These are phyloP conservation scores for Xenopus petersii DNA, from an alignment of 2,797 vertebrate genomes.

Conservation along the genomic window DNA sequence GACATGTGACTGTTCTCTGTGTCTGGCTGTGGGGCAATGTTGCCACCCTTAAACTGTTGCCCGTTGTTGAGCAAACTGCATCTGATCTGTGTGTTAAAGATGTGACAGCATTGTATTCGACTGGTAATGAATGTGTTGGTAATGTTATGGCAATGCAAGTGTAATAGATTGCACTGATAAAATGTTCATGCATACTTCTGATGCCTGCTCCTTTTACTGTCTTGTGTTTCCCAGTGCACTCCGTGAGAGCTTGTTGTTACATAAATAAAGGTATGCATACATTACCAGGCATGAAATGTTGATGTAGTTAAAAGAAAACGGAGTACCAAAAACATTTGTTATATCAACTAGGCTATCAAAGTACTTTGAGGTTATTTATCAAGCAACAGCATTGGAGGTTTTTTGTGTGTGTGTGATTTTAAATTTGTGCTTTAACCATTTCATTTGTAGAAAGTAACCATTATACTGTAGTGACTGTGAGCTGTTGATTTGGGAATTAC, in stretches of 20 bases:
- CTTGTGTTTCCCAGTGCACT: background rate
- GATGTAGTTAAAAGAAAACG: background rate
- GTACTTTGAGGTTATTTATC: background rate
- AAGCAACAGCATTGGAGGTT: too few species aligned
- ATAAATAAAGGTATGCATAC: constrained; percentile 15
- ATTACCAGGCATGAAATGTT: constrained; percentile 10
- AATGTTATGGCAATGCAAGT: background rate
- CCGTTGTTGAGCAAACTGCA: constrained; percentile 4
- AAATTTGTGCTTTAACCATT: too few species aligned
- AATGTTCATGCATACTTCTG: background rate
- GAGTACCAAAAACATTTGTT: background rate
- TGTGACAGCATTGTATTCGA: constrained; percentile 4
- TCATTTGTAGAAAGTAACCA: too few species aligned
- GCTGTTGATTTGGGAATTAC: too few species aligned
- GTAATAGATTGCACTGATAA: constrained; percentile 15
- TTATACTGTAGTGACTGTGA: too few species aligned
- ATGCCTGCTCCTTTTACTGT: background rate
- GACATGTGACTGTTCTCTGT: constrained; percentile 51
- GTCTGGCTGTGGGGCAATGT: constrained; percentile 31
- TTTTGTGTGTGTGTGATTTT: too few species aligned
- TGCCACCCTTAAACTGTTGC: constrained; percentile 22
- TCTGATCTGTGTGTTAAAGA: background rate
- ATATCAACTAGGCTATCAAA: background rate
- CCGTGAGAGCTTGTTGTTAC: background rate
- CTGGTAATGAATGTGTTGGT: background rate